Conservation (phyloP, 1,140 invertebrate species). For the Drosophila serrata region DNA sequence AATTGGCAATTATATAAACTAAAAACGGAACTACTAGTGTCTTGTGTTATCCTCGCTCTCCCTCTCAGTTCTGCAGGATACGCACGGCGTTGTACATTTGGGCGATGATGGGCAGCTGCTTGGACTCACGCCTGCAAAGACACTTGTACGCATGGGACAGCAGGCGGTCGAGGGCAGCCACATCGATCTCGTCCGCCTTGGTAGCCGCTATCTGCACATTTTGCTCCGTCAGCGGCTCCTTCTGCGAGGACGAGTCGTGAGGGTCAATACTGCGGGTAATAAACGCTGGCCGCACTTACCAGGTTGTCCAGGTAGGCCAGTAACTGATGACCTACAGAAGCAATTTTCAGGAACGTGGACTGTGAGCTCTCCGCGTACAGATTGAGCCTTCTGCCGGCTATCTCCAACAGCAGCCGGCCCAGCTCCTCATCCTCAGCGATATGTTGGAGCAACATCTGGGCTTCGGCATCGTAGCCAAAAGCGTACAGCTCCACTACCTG, state of each 20-base stretch:
- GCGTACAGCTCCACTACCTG: conserved; percentile 91
- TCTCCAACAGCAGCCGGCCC: conserved; percentile 88
- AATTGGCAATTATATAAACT: conserved; percentile 9
- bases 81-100: conserved; percentile 84
- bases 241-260: conserved; percentile 30
- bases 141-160: conserved; percentile 64
- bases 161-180: conserved; percentile 63
- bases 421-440: conserved; percentile 89
- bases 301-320: conserved; percentile 90
- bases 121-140: conserved; percentile 60
- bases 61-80: conserved; percentile 59
- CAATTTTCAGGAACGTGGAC: conserved; percentile 88
- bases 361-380: conserved; percentile 87
- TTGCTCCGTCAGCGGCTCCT: conserved; percentile 45
- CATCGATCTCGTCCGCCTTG: conserved; percentile 70
- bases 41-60: conserved; percentile 5
- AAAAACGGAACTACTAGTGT: conserved; percentile 38
- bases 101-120: conserved; percentile 63
- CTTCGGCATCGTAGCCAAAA: conserved; percentile 91
- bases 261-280: conserved; percentile 44
- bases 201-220: conserved; percentile 67
- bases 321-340: conserved; percentile 89
- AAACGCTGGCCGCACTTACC: conserved; percentile 86
- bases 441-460: conserved; percentile 90
- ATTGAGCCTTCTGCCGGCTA: conserved; percentile 91